Percentiles rank a stretch among this genome's conserved stretches.
Evolutionary conservation across 2,797 vertebrate species (phyloP).

Genomic region (Macroramphosus scolopax): DNA sequence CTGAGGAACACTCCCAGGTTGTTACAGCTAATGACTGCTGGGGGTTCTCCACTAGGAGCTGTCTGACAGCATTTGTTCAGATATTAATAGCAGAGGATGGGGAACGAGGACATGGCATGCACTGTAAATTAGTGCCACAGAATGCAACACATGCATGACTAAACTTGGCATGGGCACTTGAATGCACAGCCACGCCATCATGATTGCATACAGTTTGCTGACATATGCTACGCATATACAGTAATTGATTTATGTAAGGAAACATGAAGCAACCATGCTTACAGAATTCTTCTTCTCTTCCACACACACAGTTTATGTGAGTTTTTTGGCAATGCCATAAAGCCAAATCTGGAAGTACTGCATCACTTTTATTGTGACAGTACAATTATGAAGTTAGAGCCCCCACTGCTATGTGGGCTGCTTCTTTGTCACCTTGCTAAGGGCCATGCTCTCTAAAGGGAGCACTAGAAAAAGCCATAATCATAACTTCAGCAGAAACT

Average conservation of each 20-base stretch:
- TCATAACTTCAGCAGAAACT: constrained; percentile 70
- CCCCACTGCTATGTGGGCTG: constrained; percentile 52
- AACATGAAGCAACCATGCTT: constrained; percentile 13
- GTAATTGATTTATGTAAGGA: constrained; percentile 37
- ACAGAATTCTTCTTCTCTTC: constrained; percentile 24
- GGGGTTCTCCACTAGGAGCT: constrained; percentile 63
- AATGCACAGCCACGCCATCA: constrained; percentile 9
- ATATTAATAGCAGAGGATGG: constrained; percentile 63
- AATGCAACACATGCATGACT: constrained; percentile 24
- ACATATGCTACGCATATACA: constrained; percentile 17
- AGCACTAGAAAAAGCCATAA: constrained; percentile 66
- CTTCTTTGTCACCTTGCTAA: constrained; percentile 67
- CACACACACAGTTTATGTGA: constrained; percentile 39
- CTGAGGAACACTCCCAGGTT: constrained; percentile 67
- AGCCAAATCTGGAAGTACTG: constrained; percentile 57
- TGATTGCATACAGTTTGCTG: constrained; percentile 11
- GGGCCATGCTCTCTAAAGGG: constrained; percentile 62
- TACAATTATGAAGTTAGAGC: constrained; percentile 68
- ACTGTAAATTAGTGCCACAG: constrained; percentile 39
- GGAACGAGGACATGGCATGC: constrained; percentile 36
- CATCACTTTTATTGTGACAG: constrained; percentile 75
- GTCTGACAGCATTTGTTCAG: constrained; percentile 71
- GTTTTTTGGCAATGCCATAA: constrained; percentile 43
- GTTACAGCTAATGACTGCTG: constrained; percentile 73
- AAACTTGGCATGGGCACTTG: constrained; percentile 15